These are phyloP conservation scores for Hyalella azteca DNA, from an alignment of 2,888 invertebrate species.

Conservation along the genomic window DNA sequence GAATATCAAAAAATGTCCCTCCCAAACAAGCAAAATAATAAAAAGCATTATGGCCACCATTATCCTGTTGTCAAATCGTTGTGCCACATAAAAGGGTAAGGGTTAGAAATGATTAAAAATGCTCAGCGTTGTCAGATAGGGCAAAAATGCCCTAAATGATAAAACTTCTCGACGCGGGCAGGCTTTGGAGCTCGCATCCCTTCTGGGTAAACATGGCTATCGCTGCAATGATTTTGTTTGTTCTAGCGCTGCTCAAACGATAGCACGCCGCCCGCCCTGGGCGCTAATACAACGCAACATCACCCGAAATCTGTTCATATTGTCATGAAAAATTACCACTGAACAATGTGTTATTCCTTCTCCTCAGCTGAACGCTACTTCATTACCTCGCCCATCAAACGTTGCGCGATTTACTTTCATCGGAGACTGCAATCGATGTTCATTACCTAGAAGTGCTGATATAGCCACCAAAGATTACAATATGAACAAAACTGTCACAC, in stretches of 20 bases:
- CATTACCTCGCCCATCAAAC: too few species aligned
- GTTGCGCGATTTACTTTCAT: too few species aligned
- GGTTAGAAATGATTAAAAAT: constrained; percentile 33
- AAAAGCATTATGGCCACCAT: constrained; percentile 27
- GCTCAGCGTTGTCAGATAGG: constrained; percentile 19
- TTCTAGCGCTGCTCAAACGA: constrained; percentile 5
- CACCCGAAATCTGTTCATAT: too few species aligned
- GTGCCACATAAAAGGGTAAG: constrained; percentile 30
- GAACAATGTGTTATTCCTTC: too few species aligned
- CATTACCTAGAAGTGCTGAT: too few species aligned
- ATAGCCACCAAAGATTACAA: too few species aligned
- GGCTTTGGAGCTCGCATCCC: constrained; percentile 7
- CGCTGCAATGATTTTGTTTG: constrained; percentile 24
- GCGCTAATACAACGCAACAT: neutral
- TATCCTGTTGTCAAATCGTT: constrained; percentile 37
- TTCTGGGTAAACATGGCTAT: neutral
- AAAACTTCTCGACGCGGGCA: constrained; percentile 22
- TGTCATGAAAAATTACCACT: too few species aligned
- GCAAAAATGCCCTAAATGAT: constrained; percentile 31
- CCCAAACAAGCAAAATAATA: constrained; percentile 34
- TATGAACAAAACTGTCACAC: too few species aligned
- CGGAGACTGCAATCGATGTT: too few species aligned
- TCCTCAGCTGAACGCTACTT: too few species aligned
- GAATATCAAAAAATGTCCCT: constrained; percentile 14
- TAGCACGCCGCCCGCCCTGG: neutral